Evolutionary conservation across 2,113 vertebrate species (phyloP).

Genomic region (Equus quagga): DNA sequence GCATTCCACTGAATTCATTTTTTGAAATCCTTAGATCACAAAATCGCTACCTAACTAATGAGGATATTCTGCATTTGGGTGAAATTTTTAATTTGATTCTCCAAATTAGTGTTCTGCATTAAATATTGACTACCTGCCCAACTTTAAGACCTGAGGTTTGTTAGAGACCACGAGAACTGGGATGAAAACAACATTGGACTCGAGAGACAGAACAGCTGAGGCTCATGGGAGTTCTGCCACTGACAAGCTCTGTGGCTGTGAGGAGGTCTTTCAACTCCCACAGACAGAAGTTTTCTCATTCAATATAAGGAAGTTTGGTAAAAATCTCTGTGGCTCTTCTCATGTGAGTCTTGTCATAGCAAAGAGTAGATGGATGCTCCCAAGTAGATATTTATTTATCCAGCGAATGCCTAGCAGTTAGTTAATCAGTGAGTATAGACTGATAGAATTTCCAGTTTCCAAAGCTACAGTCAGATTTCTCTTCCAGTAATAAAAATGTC

Average conservation of each 20-base stretch:
- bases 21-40: not conserved
- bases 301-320: not conserved
- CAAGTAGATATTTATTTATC: not conserved
- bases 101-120: not conserved
- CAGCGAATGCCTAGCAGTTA: not conserved
- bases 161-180: not conserved
- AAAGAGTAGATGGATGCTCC: not conserved
- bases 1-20: not conserved
- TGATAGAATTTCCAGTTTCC: not conserved
- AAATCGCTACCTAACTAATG: not conserved
- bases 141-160: not conserved
- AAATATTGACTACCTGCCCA: conserved; percentile 10
- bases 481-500: not conserved
- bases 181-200: not conserved
- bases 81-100: not conserved
- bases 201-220: not conserved
- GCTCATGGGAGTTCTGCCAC: not conserved
- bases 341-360: not conserved
- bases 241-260: not conserved
- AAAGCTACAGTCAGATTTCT: not conserved
- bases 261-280: not conserved
- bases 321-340: not conserved
- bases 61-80: not conserved
- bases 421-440: not conserved
- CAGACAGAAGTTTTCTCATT: not conserved